Conservation (phyloP, 2,888 invertebrate genomes). For the Dynastes hyllus region DNA sequence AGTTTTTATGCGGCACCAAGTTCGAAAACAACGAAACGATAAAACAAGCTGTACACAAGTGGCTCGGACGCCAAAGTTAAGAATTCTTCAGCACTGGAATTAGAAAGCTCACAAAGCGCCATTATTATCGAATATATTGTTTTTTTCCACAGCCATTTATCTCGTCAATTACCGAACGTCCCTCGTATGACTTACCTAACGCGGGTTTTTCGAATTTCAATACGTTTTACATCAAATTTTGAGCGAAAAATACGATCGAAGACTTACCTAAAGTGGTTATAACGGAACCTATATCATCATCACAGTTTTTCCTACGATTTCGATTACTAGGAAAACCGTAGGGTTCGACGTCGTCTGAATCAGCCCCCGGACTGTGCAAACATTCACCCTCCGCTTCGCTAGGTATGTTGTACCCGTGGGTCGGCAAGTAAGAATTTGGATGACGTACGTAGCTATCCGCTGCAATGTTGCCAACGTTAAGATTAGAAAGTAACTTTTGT, state of each 20-base stretch:
- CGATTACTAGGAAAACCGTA: slow-evolving; percentile 72
- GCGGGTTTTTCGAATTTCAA: too few relatives aligned
- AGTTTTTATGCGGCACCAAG: too few relatives aligned
- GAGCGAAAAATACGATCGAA: background rate
- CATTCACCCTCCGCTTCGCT: slow-evolving; percentile 78
- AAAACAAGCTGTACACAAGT: too few relatives aligned
- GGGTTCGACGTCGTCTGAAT: slow-evolving; percentile 72
- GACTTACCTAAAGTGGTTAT: slow-evolving; percentile 78
- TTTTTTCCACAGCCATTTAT: too few relatives aligned
- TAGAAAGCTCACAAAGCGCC: too few relatives aligned
- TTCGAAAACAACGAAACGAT: too few relatives aligned
- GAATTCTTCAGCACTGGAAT: too few relatives aligned
- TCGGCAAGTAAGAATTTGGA: slow-evolving; percentile 88
- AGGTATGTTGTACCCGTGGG: slow-evolving; percentile 77
- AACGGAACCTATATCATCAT: slow-evolving; percentile 80
- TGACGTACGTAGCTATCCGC: slow-evolving; percentile 84
- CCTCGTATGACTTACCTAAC: background rate
- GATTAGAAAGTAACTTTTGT: slow-evolving; percentile 32
- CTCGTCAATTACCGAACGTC: too few relatives aligned
- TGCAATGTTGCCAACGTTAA: slow-evolving; percentile 51
- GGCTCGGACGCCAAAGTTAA: too few relatives aligned
- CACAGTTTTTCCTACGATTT: slow-evolving; percentile 71
- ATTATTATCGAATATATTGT: too few relatives aligned
- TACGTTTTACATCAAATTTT: background rate
- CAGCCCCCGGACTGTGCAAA: slow-evolving; percentile 69